Conservation (phyloP, 1,140 invertebrate species). For the Drosophila virilis region DNA sequence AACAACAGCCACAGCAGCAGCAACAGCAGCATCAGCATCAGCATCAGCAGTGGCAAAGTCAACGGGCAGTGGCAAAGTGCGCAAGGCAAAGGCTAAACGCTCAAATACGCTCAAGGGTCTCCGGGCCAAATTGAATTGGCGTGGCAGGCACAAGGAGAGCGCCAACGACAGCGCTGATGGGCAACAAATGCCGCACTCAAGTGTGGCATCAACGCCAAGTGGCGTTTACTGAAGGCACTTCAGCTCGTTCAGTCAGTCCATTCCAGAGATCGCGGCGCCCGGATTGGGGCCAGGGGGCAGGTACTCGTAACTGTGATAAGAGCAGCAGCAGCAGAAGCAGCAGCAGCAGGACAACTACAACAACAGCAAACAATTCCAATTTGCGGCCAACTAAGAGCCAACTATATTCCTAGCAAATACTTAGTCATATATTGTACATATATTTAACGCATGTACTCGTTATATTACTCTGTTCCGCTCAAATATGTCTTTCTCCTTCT, state of each 20-base stretch:
- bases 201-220: slow-evolving; percentile 34
- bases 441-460: slow-evolving; percentile 20
- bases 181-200: slow-evolving; percentile 14
- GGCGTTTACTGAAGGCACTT: slow-evolving; percentile 47
- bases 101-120: slow-evolving; percentile 62
- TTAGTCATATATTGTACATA: slow-evolving; percentile 31
- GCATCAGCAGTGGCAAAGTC: background rate
- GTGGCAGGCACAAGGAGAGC: slow-evolving; percentile 54
- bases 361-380: slow-evolving; percentile 36
- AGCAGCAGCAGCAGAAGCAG: slow-evolving; percentile 56
- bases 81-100: slow-evolving; percentile 63
- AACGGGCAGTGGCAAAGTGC: slow-evolving; percentile 59
- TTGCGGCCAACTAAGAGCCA: slow-evolving; percentile 40
- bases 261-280: slow-evolving; percentile 32
- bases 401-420: slow-evolving; percentile 42
- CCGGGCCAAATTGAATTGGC: slow-evolving; percentile 75
- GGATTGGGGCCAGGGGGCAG: slow-evolving; percentile 9
- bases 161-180: slow-evolving; percentile 15
- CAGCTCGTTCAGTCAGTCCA: slow-evolving; percentile 24
- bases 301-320: slow-evolving; percentile 73
- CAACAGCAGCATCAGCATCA: slow-evolving; percentile 8
- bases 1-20: background rate
- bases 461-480: slow-evolving; percentile 23
- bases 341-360: slow-evolving; percentile 2
- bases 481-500: slow-evolving; percentile 1